Conservation (phyloP, 1,140 invertebrate species). For the Chlorops oryzae region DNA sequence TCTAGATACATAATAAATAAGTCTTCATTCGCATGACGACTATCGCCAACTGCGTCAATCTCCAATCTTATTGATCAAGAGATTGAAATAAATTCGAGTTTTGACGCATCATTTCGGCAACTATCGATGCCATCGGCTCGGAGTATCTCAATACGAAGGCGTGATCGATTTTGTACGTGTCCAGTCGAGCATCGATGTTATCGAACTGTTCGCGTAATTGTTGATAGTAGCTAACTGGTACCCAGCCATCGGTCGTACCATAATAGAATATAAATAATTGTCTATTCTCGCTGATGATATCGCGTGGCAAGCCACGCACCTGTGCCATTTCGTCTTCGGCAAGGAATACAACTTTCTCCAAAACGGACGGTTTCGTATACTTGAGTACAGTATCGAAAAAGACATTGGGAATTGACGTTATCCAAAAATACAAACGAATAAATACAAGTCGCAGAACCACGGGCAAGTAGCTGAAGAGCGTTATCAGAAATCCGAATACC, state of each 20-base stretch:
- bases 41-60: no score
- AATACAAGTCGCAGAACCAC: constrained; percentile 49
- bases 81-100: no score
- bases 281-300: constrained; percentile 51
- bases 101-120: constrained; percentile 53
- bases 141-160: constrained; percentile 66
- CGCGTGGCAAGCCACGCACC: constrained; percentile 56
- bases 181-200: constrained; percentile 58
- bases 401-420: constrained; percentile 49
- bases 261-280: constrained; percentile 69
- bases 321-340: constrained; percentile 59
- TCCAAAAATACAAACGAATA: constrained; percentile 51
- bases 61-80: no score
- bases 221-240: constrained; percentile 60
- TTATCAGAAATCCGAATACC: constrained; percentile 36
- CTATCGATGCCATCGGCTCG: constrained; percentile 56
- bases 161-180: constrained; percentile 61
- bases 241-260: constrained; percentile 68
- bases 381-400: constrained; percentile 49
- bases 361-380: constrained; percentile 51
- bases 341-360: constrained; percentile 55
- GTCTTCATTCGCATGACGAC: no score
- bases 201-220: constrained; percentile 58
- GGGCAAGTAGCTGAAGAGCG: constrained; percentile 53
- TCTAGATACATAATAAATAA: no score